Percentiles rank a stretch among this genome's conserved stretches.
Conservation (phyloP, 2,888 invertebrate species). For the Drosophila fulvimacula region DNA sequence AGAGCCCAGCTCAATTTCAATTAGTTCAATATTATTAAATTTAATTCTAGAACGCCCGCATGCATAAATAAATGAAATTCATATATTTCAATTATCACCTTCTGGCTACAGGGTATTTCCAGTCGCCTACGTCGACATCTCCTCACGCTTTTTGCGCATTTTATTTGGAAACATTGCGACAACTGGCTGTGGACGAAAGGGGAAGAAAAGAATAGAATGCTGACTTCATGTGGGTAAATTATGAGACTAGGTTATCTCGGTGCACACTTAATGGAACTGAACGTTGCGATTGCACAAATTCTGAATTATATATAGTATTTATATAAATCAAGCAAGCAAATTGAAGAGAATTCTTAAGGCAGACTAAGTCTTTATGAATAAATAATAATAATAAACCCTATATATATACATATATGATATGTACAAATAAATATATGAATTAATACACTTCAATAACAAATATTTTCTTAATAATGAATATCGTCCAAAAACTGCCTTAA, state of each 20-base stretch:
- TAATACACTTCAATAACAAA: neutral
- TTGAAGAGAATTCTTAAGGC: constrained; percentile 4
- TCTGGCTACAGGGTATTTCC: neutral
- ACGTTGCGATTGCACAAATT: constrained; percentile 8
- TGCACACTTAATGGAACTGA: constrained; percentile 2
- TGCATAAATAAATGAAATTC: neutral
- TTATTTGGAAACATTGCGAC: constrained; percentile 39
- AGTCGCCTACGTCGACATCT: neutral
- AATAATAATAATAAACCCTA: neutral
- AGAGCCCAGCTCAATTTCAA: neutral
- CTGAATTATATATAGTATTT: constrained; percentile 11
- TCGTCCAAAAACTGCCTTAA: too few relatives aligned
- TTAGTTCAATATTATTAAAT: neutral
- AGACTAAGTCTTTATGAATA: neutral
- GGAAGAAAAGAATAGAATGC: constrained; percentile 3
- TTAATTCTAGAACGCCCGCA: neutral
- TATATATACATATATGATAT: neutral
- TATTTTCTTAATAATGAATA: neutral
- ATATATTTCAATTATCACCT: neutral
- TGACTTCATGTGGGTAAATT: constrained; percentile 44
- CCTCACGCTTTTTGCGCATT: constrained; percentile 50
- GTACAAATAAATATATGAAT: neutral
- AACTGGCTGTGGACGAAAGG: constrained; percentile 5
- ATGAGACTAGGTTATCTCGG: constrained; percentile 25
- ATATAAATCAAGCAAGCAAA: neutral